Conservation (phyloP, 2,797 vertebrate genomes). For the Potorous gilbertii region DNA sequence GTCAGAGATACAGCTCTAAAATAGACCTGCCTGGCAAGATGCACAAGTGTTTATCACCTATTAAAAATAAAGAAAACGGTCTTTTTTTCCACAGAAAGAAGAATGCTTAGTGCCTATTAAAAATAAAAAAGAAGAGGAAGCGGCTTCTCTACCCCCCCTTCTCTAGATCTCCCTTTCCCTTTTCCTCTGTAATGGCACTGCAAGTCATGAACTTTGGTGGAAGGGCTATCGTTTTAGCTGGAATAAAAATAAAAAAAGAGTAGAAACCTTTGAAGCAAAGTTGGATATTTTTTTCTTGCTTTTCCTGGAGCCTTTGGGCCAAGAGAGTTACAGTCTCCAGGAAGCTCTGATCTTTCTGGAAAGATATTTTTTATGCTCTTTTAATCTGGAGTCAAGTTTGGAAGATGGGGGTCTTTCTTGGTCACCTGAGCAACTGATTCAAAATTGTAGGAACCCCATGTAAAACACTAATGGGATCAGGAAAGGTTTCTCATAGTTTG, state of each 20-base stretch:
- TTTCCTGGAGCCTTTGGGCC: background rate
- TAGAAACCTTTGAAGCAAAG: background rate
- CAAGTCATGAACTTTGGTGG: background rate
- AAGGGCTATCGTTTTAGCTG: background rate
- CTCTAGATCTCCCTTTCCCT: background rate
- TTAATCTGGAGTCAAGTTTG: background rate
- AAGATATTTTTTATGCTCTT: background rate
- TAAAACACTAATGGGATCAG: background rate
- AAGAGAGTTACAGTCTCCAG: background rate
- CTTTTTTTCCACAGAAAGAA: background rate
- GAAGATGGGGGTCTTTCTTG: background rate
- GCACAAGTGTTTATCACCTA: too few species aligned
- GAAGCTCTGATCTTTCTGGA: background rate
- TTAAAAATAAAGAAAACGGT: too few species aligned
- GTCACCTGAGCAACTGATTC: background rate
- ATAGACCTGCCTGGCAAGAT: too few species aligned
- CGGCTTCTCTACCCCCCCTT: background rate
- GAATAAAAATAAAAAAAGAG: background rate
- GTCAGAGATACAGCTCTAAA: too few species aligned
- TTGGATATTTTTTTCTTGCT: background rate
- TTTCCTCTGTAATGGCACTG: background rate
- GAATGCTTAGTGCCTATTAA: background rate
- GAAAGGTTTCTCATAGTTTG: background rate
- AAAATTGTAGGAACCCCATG: background rate
- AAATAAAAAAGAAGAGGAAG: background rate